Evolutionary conservation across 2,113 vertebrate species (phyloP), one percentile per base, ranked within the genome.

Genomic region (Mus musculus): DNA sequence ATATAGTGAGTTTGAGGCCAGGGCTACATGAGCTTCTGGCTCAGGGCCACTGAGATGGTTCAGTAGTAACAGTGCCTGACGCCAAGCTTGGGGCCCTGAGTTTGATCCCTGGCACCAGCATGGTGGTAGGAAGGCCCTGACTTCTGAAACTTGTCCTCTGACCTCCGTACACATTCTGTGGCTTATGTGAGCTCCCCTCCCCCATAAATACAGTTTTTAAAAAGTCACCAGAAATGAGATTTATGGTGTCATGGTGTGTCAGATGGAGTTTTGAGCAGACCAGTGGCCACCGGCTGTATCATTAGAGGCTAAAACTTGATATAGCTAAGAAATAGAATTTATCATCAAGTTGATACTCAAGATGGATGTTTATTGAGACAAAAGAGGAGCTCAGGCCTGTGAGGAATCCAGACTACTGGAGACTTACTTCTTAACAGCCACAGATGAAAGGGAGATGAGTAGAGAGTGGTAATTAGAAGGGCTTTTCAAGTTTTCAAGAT

Each of bases 401-500:
- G 63, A 82, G 90, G 65, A 81, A 56, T 56, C 71, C 94, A 65
- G 81, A 17, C 3, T 88, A 33, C 56, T 63, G 63, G 87, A 84
- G 75, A 84, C 54, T 65, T 94, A 5, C 59, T 65, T 80, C 36
- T 91, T 94, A 73, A 94, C 26, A 82, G 67, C 52, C 20, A 49
- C n/a, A 88, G 71, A 93, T 52, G 11, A 76, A 88, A 75, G 86
- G 46, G 63, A 54, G 36, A 56, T 28, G 52, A 76, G 39, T 90
- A 13, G 49, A 88, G 90, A 85, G 54, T 95, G 30, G 69, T 88
- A 69, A 85, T 88, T 93, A 94, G 76, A 93, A 77, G 36, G n/a
- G 20, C 92, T 88, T 97, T 80, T 85, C 81, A 46, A 85, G 49
- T 81, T 96, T 95, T 76, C 17, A 78, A 61, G 67, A 67, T 81